Percentiles rank a stretch among this genome's conserved stretches.
Conservation (phyloP, 2,113 vertebrate species). For the Balaeniceps rex region DNA sequence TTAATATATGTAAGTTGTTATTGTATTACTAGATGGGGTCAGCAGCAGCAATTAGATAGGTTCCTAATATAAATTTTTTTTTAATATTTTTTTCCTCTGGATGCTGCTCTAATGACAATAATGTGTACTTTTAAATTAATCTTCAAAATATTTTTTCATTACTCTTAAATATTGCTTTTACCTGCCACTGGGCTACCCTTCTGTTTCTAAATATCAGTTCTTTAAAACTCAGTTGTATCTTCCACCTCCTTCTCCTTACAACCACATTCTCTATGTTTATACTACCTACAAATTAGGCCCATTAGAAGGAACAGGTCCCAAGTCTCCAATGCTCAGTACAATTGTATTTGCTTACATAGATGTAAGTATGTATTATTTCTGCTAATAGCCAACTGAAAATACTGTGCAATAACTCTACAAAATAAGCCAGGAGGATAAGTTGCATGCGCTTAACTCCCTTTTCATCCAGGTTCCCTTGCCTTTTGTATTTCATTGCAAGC, state of each 20-base stretch:
- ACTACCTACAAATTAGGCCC: not conserved
- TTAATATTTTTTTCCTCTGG: not conserved
- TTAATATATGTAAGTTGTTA: not conserved
- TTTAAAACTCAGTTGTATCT: not conserved
- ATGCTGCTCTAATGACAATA: not conserved
- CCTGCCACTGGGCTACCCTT: not conserved
- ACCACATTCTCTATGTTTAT: not conserved
- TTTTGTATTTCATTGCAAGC: not conserved
- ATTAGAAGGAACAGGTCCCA: not conserved
- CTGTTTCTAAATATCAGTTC: not conserved
- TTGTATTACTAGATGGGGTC: not conserved
- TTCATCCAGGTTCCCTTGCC: not conserved
- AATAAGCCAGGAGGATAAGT: not conserved
- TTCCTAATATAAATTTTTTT: not conserved
- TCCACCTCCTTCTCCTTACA: not conserved
- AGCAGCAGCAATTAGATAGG: not conserved
- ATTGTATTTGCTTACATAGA: not conserved
- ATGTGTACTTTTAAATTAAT: not conserved
- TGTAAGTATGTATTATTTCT: not conserved
- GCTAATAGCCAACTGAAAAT: not conserved
- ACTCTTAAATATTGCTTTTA: not conserved
- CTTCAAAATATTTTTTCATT: not conserved
- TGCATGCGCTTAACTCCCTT: not conserved
- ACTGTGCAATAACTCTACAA: not conserved
- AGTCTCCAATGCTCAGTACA: not conserved